Evolutionary conservation across 2,113 vertebrate species (phyloP), one percentile per base, ranked within the genome.

Genomic region (Megaceryle torquata): DNA sequence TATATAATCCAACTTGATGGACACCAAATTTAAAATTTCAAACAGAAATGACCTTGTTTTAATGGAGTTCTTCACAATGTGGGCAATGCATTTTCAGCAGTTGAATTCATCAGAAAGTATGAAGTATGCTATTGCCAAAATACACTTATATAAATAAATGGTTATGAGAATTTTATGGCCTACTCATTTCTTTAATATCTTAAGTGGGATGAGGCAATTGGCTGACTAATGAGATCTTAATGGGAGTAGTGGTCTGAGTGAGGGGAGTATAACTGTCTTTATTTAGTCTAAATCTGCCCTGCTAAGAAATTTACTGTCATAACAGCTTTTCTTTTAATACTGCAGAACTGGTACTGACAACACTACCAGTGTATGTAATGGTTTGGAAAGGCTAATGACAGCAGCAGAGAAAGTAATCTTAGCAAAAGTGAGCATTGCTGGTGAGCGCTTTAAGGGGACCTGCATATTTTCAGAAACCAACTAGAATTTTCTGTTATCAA

Each of bases 201-300:
- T 95, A 88, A 93, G 86, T 91, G 81, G 51, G 88, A 96, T 86
- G 94, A 94, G 50, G 82, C 92, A 96, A 92, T 87, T 91, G 83
- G 54, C 63, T 95, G 91, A 92, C 83, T 97, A 97, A 96, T 93
- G 94, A 91, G 87, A 94, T 82, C n/a, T 87, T 97, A 97, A 97
- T 96, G 85, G 48, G 54, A 56, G 29, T 50, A 97, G 76, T 91
- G 82, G 67, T 72, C 86, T 90, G 83, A 85, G 84, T 56, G 88
- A 91, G 64, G 67, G 89, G 75, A 94, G 83, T 90, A 12, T 69
- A 78, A 87, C 69, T 91, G 43, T 86, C 60, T 84, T 93, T 61
- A 94, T 91, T 94, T 92, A 53, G 24, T 86, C 81, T 89, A 82
- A 82, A 82, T 82, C 80, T 87, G 41, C 59, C 54, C 88, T 91